These are phyloP conservation scores for Heliconius cydno DNA, from an alignment of 2,888 invertebrate species.

Conservation along the genomic window DNA sequence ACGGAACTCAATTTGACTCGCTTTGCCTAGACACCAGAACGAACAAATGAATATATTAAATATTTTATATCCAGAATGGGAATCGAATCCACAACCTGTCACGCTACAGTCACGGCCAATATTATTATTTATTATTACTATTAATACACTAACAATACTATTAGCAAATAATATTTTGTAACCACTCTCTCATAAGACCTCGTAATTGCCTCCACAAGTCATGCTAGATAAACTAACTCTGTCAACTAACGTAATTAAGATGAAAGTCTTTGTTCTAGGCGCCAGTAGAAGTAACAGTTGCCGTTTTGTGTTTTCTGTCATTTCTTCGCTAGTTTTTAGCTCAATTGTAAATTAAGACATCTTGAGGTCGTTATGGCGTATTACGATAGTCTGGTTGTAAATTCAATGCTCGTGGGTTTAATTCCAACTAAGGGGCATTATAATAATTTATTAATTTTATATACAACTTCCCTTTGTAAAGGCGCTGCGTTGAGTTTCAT, in stretches of 20 bases:
- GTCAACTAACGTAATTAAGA: conserved; percentile 1
- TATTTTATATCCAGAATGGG: no score
- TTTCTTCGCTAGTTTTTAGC: not conserved
- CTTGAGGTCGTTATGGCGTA: not conserved
- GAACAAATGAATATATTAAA: no score
- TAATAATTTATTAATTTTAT: no score
- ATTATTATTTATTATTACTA: no score
- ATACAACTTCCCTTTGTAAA: no score
- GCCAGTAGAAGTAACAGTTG: not conserved
- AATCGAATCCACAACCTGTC: not conserved
- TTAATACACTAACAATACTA: no score
- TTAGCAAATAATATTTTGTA: not conserved
- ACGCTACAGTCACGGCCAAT: no score
- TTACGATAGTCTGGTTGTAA: not conserved
- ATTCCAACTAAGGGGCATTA: not conserved
- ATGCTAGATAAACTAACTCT: not conserved
- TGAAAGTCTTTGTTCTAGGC: conserved; percentile 9
- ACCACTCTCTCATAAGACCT: not conserved
- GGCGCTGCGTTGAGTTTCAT: no score
- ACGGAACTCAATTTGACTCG: not conserved
- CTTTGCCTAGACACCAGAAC: not conserved
- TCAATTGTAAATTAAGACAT: not conserved
- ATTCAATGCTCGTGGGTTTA: not conserved
- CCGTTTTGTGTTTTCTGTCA: not conserved
- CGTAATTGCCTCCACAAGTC: not conserved